Evolutionary conservation across 2,888 invertebrate species (phyloP).

Genomic region (Pasiphila rectangulata): DNA sequence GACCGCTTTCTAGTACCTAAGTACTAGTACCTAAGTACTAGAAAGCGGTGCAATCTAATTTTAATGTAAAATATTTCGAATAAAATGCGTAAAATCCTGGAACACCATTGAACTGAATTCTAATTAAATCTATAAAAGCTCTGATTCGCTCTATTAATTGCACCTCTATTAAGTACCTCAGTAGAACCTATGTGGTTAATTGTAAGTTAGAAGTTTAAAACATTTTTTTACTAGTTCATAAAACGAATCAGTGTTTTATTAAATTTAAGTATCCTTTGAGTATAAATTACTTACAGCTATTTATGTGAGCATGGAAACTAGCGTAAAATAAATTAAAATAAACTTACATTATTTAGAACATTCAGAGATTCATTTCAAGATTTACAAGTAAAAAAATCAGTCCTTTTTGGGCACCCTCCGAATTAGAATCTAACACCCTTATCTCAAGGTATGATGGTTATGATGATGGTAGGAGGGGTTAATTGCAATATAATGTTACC

Average conservation of each 20-base stretch:
- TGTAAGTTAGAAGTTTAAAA: neutral
- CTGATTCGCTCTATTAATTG: slow-evolving; percentile 4
- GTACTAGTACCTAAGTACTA: too few species aligned
- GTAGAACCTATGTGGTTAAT: neutral
- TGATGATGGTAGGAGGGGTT: slow-evolving; percentile 18
- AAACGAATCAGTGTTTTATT: slow-evolving; percentile 8
- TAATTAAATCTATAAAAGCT: neutral
- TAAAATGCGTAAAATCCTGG: neutral
- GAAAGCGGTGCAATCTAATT: too few species aligned
- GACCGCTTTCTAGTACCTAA: too few species aligned
- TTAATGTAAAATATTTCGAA: neutral
- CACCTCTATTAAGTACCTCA: neutral
- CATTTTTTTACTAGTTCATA: neutral
- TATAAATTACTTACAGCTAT: slow-evolving; percentile 12
- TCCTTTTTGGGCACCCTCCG: slow-evolving; percentile 33
- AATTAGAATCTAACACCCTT: slow-evolving; percentile 25
- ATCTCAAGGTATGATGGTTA: slow-evolving; percentile 22
- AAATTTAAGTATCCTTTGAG: neutral
- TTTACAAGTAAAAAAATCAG: slow-evolving; percentile 32
- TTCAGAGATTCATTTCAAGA: slow-evolving; percentile 34
- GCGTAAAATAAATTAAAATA: slow-evolving; percentile 8
- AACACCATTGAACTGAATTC: neutral
- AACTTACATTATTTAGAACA: slow-evolving; percentile 20
- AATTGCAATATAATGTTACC: neutral
- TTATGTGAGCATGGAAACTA: slow-evolving; percentile 14